These are phyloP conservation scores for Parnassius mnemosyne DNA, from an alignment of 2,888 invertebrate genomes.

Conservation along the genomic window DNA sequence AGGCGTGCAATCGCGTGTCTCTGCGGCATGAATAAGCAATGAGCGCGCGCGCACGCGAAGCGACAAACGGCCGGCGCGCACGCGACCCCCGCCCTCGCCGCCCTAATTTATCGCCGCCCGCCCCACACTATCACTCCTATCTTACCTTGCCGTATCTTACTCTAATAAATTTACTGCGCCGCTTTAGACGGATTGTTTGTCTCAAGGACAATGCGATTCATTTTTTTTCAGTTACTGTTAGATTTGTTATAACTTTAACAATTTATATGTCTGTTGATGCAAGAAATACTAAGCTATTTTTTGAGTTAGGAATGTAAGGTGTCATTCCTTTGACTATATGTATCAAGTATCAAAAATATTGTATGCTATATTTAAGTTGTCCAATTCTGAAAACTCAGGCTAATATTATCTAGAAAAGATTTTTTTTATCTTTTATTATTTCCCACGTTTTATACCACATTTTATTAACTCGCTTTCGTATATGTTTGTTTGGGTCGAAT, in stretches of 20 bases:
- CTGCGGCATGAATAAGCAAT: conserved; percentile 75
- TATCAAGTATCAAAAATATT: too few relatives aligned
- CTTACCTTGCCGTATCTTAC: conserved; percentile 53
- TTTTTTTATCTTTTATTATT: too few relatives aligned
- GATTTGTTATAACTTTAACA: not conserved
- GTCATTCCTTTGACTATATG: too few relatives aligned
- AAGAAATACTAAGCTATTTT: too few relatives aligned
- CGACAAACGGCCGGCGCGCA: conserved; percentile 61
- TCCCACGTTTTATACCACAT: too few relatives aligned
- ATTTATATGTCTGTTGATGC: not conserved
- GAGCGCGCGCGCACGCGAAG: conserved; percentile 78
- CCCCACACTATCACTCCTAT: conserved; percentile 56
- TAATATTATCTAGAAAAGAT: too few relatives aligned
- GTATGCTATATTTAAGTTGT: too few relatives aligned
- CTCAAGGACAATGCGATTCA: conserved; percentile 4
- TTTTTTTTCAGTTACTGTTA: not conserved
- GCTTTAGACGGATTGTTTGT: conserved; percentile 15
- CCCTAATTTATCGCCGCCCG: conserved; percentile 68
- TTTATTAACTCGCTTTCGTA: too few relatives aligned
- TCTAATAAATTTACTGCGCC: conserved; percentile 23
- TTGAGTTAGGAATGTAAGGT: too few relatives aligned
- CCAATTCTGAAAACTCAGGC: too few relatives aligned
- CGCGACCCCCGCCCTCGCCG: conserved; percentile 41
- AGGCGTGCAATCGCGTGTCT: conserved; percentile 54
- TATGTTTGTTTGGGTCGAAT: too few relatives aligned